Evolutionary conservation across 2,888 invertebrate species (phyloP), one percentile per base, ranked within the genome.

Genomic region (Sycophila texana): DNA sequence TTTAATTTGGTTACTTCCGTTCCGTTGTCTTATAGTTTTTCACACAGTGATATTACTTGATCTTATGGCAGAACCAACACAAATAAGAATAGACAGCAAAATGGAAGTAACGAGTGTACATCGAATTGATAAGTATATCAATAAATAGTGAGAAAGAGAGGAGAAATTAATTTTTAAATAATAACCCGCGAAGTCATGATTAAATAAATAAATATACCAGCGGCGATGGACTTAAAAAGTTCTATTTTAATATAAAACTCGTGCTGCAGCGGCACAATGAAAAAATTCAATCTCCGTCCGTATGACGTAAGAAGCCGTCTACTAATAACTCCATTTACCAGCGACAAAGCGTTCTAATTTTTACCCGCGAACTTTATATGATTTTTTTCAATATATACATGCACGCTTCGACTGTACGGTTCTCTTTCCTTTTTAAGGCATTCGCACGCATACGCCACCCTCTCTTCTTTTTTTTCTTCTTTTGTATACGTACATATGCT

Each of bases 291-390:
- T 39, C 61, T 16, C n/a, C 39, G 10, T 39, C 18, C 18, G 30
- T 20, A 47, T 63, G 63, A 63, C 63, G 47, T 30, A 63, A 13
- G 12, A 47, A 30, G 39, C 63, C 3, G 39, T 47, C 63, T 39
- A 13, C 20, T 13, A 63, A 63, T 47, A 63, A 30, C 18, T 63
- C 47, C 39, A 63, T 63, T 47, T 47, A n/a, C 47, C 47, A 22
- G 20, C 60, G 5, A 4, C n/a, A 63, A 47, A 10, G 63, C 63
- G 39, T 63, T 63, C 63, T 63, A 63, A 63, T 63, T 63, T 63
- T 47, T 12, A 63, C 5, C 63, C 47, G 2, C 18, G 63, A 16
- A 39, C 39, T 63, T 39, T 47, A 30, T 63, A 30, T n/a, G 13
- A 30, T 63, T 63, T 63, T 63, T 13, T 18, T n/a, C 7, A 10